Percentiles rank a stretch among this genome's conserved stretches.
phyloP scores from a whole-genome alignment of 2,113 vertebrate genomes.

The Dicerorhinus sumatrensis region DNA sequence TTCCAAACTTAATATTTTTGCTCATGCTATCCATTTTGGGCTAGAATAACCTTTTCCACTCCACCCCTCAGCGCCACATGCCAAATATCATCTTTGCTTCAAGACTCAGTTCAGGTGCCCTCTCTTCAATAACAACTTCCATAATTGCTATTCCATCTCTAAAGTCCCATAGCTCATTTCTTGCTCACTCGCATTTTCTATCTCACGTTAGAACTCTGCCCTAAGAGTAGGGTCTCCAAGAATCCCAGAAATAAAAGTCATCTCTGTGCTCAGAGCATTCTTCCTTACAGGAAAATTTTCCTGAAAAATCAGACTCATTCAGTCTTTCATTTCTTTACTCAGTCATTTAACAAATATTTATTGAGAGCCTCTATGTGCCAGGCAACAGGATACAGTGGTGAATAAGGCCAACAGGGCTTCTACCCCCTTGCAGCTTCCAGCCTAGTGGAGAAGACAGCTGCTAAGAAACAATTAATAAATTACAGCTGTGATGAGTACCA shows the following conservation, averaged over 20 bases:
- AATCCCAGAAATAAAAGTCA: constrained; percentile 28
- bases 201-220: background rate
- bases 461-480: background rate
- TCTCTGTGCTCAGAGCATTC: background rate
- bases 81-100: background rate
- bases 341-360: constrained; percentile 15
- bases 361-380: background rate
- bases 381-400: background rate
- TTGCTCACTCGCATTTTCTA: background rate
- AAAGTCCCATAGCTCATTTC: background rate
- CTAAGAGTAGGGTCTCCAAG: background rate
- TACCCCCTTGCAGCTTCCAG: background rate
- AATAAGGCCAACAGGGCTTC: background rate
- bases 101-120: background rate
- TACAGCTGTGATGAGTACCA: background rate
- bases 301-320: background rate
- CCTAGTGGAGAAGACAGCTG: background rate
- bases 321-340: constrained; percentile 15
- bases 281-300: constrained; percentile 11
- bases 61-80: background rate
- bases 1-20: background rate
- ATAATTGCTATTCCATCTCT: background rate
- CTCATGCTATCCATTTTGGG: background rate
- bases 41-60: background rate
- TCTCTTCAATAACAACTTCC: background rate